Evolutionary conservation across 2,797 vertebrate species (phyloP).

Genomic region (Capromys pilorides): DNA sequence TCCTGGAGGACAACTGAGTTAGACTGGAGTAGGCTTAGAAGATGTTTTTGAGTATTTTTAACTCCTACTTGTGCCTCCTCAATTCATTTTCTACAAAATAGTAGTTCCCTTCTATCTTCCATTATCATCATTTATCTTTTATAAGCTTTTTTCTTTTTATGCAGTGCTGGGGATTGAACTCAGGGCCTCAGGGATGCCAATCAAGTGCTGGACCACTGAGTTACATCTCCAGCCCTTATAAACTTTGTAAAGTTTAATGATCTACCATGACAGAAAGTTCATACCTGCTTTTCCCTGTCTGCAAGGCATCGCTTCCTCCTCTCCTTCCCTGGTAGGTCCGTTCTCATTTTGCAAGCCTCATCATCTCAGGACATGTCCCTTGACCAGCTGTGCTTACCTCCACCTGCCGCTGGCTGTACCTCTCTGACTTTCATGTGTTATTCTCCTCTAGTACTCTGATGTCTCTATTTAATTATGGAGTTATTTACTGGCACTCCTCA

Average conservation of each 20-base stretch:
- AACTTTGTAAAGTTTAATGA: not conserved
- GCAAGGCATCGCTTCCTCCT: not conserved
- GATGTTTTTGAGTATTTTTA: not conserved
- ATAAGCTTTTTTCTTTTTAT: not conserved
- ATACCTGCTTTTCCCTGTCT: not conserved
- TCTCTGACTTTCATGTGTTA: not conserved
- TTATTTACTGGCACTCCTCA: not conserved
- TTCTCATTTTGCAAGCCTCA: not conserved
- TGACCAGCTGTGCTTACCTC: not conserved
- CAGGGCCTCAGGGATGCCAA: not conserved
- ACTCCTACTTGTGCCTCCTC: not conserved
- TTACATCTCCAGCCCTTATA: not conserved
- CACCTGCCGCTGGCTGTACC: not conserved
- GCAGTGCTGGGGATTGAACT: not conserved
- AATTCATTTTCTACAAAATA: not conserved
- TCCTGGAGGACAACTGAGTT: not conserved
- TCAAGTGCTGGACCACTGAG: not conserved
- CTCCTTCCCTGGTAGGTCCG: not conserved
- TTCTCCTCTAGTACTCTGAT: not conserved
- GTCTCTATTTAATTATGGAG: not conserved
- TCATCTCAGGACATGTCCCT: not conserved
- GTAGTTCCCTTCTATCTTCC: too few relatives aligned
- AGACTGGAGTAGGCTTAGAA: not conserved
- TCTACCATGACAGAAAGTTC: not conserved
- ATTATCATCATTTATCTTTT: not conserved